phyloP scores from a whole-genome alignment of 2,888 invertebrate genomes.

The Saturnia pavonia region DNA sequence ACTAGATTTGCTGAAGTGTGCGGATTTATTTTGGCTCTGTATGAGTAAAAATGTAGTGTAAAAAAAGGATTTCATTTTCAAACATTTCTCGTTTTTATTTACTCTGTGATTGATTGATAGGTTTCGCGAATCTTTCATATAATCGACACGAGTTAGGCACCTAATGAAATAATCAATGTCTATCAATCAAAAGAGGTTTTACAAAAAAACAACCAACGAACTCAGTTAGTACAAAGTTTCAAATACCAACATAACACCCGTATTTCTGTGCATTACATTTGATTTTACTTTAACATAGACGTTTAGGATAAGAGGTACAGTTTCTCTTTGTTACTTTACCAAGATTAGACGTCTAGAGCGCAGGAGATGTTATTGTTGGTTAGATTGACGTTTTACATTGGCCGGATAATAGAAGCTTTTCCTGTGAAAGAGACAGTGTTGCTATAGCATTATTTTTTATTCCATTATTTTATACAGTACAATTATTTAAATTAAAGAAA shows the following conservation, averaged over 20 bases:
- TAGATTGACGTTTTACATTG: slow-evolving; percentile 39
- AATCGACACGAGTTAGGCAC: not conserved
- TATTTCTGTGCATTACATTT: slow-evolving; percentile 20
- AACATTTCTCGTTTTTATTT: not conserved
- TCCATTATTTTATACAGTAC: not conserved
- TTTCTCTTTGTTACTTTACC: slow-evolving; percentile 41
- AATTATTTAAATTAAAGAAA: no score
- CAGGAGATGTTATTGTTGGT: slow-evolving; percentile 34
- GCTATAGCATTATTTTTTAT: slow-evolving; percentile 23
- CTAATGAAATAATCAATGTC: not conserved
- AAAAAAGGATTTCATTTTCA: not conserved
- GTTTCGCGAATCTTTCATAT: not conserved
- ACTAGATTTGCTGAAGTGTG: not conserved
- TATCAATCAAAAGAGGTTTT: slow-evolving; percentile 4
- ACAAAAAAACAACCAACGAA: not conserved
- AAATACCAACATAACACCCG: not conserved
- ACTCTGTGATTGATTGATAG: not conserved
- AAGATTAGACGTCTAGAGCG: slow-evolving; percentile 33
- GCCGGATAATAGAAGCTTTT: slow-evolving; percentile 45
- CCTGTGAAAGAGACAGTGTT: slow-evolving; percentile 33
- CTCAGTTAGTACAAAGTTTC: not conserved
- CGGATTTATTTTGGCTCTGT: not conserved
- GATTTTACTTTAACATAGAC: slow-evolving; percentile 16
- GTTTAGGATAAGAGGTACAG: slow-evolving; percentile 27
- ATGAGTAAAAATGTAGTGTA: not conserved